These are phyloP conservation scores for Julus scandinavius DNA, from an alignment of 2,888 invertebrate genomes.

Conservation along the genomic window DNA sequence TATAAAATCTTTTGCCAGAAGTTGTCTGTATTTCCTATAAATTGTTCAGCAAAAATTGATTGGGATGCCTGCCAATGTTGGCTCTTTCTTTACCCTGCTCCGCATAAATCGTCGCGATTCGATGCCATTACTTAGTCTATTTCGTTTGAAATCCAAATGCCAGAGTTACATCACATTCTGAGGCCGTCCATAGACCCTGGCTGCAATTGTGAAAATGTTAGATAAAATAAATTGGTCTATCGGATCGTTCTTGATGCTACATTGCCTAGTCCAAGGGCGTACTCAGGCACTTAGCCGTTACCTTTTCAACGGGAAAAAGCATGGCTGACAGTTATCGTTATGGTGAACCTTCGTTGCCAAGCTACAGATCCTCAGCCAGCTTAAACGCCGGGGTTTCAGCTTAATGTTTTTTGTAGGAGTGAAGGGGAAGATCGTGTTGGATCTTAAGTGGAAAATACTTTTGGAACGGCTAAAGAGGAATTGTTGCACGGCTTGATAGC, in stretches of 20 bases:
- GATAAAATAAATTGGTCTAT: slow-evolving; percentile 26
- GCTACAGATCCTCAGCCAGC: background rate
- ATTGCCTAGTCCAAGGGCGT: slow-evolving; percentile 11
- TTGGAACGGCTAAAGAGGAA: background rate
- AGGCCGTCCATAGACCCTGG: background rate
- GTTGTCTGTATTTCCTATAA: no score
- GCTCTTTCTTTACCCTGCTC: background rate
- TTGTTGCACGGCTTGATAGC: background rate
- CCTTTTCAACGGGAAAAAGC: slow-evolving; percentile 11
- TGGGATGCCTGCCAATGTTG: no score
- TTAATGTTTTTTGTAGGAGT: slow-evolving; percentile 10
- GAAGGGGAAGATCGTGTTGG: slow-evolving; percentile 24
- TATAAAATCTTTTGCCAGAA: no score
- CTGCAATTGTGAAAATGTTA: slow-evolving; percentile 29
- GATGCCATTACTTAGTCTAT: background rate
- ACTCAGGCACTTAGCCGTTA: background rate
- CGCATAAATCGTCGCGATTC: slow-evolving; percentile 7
- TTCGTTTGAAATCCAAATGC: slow-evolving; percentile 21
- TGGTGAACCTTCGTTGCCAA: background rate
- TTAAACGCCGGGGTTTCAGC: slow-evolving; percentile 37
- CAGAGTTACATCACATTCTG: background rate
- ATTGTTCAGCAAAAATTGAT: no score
- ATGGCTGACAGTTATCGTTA: slow-evolving; percentile 42
- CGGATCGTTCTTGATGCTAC: slow-evolving; percentile 30
- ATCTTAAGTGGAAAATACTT: slow-evolving; percentile 34